Conservation (phyloP, 2,113 vertebrate species). For the Dromaius novaehollandiae region DNA sequence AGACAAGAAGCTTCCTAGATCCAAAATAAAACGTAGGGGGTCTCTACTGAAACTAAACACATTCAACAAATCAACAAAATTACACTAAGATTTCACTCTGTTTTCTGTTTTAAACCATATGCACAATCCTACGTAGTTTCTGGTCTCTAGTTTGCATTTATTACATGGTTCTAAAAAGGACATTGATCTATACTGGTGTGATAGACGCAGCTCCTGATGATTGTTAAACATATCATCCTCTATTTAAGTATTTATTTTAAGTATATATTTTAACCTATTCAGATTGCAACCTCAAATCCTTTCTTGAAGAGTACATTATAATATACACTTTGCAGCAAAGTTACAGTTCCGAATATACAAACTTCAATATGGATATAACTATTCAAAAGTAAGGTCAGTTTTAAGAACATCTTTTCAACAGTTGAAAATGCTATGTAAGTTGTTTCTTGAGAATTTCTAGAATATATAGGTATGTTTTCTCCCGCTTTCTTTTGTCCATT, state of each 20-base stretch:
- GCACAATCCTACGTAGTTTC: not conserved
- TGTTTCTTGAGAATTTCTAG: not conserved
- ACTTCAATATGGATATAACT: not conserved
- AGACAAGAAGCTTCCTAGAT: not conserved
- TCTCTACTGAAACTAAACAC: not conserved
- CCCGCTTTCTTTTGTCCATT: not conserved
- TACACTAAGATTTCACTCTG: not conserved
- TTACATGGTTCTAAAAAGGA: not conserved
- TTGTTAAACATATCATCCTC: not conserved
- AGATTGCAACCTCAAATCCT: not conserved
- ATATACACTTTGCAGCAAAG: not conserved
- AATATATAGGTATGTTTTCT: not conserved
- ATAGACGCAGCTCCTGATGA: not conserved
- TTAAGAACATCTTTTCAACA: not conserved
- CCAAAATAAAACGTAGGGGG: not conserved
- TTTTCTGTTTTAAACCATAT: not conserved
- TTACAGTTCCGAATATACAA: not conserved
- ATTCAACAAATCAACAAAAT: not conserved
- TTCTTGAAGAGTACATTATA: not conserved
- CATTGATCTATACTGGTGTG: not conserved
- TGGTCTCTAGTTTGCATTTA: not conserved
- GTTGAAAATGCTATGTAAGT: not conserved
- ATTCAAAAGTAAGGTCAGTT: not conserved
- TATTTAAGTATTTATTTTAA: not conserved
- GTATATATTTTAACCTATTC: not conserved